Conservation (phyloP, 2,797 vertebrate species). For the Urosaurus nigricauda region DNA sequence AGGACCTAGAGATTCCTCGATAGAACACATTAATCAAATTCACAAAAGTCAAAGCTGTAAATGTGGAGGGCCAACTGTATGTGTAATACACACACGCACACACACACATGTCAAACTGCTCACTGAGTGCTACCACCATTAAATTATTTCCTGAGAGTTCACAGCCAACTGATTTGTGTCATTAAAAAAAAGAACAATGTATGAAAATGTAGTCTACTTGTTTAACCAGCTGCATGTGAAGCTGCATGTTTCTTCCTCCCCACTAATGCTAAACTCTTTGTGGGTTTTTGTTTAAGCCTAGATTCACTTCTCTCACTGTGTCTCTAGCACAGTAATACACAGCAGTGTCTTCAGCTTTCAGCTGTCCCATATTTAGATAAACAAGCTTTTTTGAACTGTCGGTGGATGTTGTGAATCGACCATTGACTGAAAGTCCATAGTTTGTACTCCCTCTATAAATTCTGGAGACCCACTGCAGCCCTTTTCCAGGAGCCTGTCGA, state of each 20-base stretch:
- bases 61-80: too few relatives aligned
- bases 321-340: not conserved
- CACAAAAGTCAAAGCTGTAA: too few relatives aligned
- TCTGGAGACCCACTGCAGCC: not conserved
- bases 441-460: not conserved
- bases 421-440: constrained; percentile 34
- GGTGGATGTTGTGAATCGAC: constrained; percentile 65
- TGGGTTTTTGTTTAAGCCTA: not conserved
- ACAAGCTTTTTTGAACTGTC: constrained; percentile 48
- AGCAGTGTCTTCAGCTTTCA: constrained; percentile 47
- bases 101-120: not conserved
- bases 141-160: too few relatives aligned
- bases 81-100: too few relatives aligned
- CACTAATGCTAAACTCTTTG: too few relatives aligned
- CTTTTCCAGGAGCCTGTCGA: not conserved
- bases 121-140: not conserved
- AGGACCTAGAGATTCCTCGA: too few relatives aligned
- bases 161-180: too few relatives aligned
- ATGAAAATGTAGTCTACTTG: too few relatives aligned
- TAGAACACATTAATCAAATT: too few relatives aligned
- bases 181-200: too few relatives aligned
- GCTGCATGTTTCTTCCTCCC: too few relatives aligned
- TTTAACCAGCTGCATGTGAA: not conserved
- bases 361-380: not conserved
- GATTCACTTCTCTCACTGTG: not conserved